phyloP scores from a whole-genome alignment of 2,797 vertebrate genomes.

The Podarcis siculus region DNA sequence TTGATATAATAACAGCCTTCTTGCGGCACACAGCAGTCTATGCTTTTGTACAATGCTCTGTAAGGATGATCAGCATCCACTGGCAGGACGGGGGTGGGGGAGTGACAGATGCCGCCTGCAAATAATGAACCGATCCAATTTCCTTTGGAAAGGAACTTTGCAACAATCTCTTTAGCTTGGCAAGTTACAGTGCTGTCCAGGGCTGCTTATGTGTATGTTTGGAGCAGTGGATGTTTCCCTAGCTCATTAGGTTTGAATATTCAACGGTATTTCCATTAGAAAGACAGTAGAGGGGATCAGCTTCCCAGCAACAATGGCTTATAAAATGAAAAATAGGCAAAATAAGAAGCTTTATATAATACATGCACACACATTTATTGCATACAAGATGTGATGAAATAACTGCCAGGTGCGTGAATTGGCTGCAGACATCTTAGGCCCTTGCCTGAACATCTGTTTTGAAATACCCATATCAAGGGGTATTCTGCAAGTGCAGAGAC shows the following conservation, averaged over 20 bases:
- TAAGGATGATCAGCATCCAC: conserved; percentile 63
- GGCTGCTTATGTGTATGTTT: conserved; percentile 5
- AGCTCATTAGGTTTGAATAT: conserved; percentile 28
- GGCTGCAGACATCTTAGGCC: not conserved
- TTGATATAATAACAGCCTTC: conserved; percentile 69
- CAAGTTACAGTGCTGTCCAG: conserved; percentile 42
- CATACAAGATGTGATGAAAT: not conserved
- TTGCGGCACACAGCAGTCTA: conserved; percentile 66
- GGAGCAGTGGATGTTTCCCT: conserved; percentile 16
- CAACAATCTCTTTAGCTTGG: conserved; percentile 63
- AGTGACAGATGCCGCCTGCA: conserved; percentile 74
- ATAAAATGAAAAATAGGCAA: not conserved
- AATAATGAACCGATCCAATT: conserved; percentile 69
- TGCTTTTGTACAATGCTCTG: conserved; percentile 60
- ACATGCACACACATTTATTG: not conserved
- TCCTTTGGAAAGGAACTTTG: conserved; percentile 61
- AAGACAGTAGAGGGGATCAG: not conserved
- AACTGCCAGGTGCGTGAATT: not conserved
- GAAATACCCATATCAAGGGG: not conserved
- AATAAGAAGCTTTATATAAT: not conserved
- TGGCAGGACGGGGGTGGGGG: conserved; percentile 30
- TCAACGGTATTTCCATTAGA: conserved; percentile 32
- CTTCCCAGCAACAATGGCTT: not conserved
- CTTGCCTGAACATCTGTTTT: not conserved
- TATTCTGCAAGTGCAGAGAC: not conserved